These are phyloP conservation scores for Hirundo rustica DNA, from an alignment of 2,797 vertebrate species.

Conservation along the genomic window DNA sequence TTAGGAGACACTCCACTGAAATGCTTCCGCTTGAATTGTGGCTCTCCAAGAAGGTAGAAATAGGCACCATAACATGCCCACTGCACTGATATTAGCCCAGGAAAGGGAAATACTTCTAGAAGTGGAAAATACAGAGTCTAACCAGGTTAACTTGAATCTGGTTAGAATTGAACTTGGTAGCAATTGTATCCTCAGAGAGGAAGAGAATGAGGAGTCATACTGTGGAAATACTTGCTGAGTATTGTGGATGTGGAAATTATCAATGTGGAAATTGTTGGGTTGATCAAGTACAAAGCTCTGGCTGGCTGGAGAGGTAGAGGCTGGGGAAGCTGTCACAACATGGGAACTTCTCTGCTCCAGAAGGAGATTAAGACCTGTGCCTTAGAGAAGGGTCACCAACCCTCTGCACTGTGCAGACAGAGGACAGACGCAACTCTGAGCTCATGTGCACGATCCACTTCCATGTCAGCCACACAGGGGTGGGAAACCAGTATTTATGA, in stretches of 20 bases:
- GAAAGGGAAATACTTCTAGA: not conserved
- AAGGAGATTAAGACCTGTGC: not conserved
- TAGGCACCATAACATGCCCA: accelerated
- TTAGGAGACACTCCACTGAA: not conserved
- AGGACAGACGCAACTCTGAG: not conserved
- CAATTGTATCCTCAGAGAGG: not conserved
- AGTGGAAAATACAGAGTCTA: not conserved
- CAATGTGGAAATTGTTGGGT: not conserved
- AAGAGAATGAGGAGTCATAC: not conserved
- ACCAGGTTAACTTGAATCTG: not conserved
- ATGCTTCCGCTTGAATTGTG: not conserved
- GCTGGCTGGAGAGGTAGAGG: not conserved
- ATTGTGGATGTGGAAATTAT: not conserved
- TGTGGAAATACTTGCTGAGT: not conserved
- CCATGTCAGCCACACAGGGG: not conserved
- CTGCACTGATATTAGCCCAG: not conserved
- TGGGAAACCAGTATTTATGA: not conserved
- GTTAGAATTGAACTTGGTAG: not conserved
- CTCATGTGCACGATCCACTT: not conserved
- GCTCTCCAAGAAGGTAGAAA: not conserved
- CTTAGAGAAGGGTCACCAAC: not conserved
- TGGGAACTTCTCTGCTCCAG: not conserved
- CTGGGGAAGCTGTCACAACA: not conserved
- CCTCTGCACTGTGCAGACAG: not conserved
- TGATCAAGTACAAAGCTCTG: not conserved